Percentiles rank a stretch among this genome's conserved stretches.
These are phyloP conservation scores for Prionailurus bengalensis DNA, from an alignment of 2,113 vertebrate species.

Conservation along the genomic window DNA sequence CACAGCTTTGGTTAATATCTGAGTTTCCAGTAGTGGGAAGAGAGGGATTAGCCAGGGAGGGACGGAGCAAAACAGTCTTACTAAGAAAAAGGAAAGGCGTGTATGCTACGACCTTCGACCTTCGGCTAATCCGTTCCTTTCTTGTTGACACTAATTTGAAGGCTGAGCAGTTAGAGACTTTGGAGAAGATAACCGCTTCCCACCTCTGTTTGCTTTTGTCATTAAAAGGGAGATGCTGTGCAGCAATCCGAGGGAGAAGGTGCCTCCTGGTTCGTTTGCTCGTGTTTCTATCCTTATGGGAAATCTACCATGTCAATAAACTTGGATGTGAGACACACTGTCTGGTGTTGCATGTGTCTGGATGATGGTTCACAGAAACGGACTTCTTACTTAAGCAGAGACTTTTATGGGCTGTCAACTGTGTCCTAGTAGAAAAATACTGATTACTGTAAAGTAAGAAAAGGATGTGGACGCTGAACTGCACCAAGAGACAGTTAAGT, in stretches of 20 bases:
- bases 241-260: accelerated
- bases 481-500: neutral
- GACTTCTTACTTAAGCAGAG: slow-evolving; percentile 26
- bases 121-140: neutral
- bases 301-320: slow-evolving; percentile 66
- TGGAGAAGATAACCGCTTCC: neutral
- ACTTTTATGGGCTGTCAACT: slow-evolving; percentile 29
- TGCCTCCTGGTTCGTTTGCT: neutral
- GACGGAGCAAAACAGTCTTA: neutral
- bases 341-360: slow-evolving; percentile 16
- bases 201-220: neutral
- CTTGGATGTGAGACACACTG: slow-evolving; percentile 4
- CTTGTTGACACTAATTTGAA: neutral
- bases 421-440: slow-evolving; percentile 11
- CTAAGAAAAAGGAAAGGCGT: neutral
- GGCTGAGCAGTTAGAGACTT: neutral
- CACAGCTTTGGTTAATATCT: neutral
- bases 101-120: neutral
- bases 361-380: slow-evolving; percentile 59
- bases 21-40: neutral
- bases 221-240: neutral
- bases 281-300: slow-evolving; percentile 17
- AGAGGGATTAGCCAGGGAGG: neutral
- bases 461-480: accelerated
- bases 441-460: neutral